Conservation (phyloP, 2,888 invertebrate genomes). For the Itoplectis maculator region DNA sequence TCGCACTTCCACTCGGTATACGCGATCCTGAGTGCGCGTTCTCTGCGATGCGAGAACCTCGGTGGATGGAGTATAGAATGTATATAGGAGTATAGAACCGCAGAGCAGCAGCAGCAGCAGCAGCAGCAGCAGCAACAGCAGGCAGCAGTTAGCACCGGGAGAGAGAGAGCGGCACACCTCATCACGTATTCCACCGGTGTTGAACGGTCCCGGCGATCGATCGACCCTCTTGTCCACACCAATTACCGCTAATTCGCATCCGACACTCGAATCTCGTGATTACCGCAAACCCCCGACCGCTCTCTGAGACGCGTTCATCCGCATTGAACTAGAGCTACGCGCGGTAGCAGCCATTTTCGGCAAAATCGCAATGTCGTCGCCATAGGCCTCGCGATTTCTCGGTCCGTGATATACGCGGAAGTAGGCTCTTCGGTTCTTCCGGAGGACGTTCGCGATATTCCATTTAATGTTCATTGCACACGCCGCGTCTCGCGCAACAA, state of each 20-base stretch:
- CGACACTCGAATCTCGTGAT: constrained; percentile 61
- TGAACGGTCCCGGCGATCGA: constrained; percentile 59
- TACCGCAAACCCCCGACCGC: constrained; percentile 45
- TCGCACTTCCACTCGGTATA: not conserved
- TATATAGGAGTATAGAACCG: not conserved
- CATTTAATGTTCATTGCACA: too few species aligned
- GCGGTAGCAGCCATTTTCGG: not conserved
- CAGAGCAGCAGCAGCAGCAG: constrained; percentile 18
- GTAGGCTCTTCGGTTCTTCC: too few species aligned
- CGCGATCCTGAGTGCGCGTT: constrained; percentile 14
- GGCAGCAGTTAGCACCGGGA: constrained; percentile 20
- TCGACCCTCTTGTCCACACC: constrained; percentile 64
- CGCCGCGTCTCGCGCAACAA: too few species aligned
- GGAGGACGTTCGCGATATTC: too few species aligned
- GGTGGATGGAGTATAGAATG: not conserved
- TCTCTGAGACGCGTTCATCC: constrained; percentile 3
- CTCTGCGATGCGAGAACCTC: constrained; percentile 6
- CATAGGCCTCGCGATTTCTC: too few species aligned
- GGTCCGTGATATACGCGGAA: too few species aligned
- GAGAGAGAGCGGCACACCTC: constrained; percentile 42
- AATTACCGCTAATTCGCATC: constrained; percentile 63
- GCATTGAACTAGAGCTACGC: not conserved
- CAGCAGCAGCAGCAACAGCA: constrained; percentile 20
- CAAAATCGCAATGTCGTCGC: not conserved
- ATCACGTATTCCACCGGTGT: constrained; percentile 62